These are phyloP conservation scores for Rhagium mordax DNA, from an alignment of 2,888 invertebrate genomes.

Conservation along the genomic window DNA sequence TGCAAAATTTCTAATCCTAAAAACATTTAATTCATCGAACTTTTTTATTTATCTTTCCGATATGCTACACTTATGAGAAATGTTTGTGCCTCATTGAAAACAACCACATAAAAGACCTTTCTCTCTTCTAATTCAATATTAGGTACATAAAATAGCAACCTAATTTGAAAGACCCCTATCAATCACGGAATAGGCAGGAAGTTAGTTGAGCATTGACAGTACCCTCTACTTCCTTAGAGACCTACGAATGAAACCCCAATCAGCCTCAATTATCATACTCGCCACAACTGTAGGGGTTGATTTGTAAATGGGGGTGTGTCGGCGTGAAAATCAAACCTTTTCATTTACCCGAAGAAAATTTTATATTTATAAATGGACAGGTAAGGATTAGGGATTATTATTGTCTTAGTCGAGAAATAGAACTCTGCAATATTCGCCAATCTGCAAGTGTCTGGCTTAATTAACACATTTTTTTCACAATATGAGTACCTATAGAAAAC, in stretches of 20 bases:
- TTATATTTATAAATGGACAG: neutral
- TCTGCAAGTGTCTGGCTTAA: no score
- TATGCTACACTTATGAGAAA: neutral
- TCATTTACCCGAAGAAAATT: constrained; percentile 30
- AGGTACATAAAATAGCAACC: constrained; percentile 48
- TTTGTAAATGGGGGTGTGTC: constrained; percentile 42
- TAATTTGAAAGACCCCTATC: constrained; percentile 56
- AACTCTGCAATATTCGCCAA: no score
- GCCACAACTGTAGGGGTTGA: constrained; percentile 58
- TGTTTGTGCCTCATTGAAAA: neutral
- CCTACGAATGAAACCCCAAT: constrained; percentile 67
- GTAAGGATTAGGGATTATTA: neutral
- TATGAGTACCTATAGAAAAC: no score
- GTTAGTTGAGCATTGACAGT: constrained; percentile 57
- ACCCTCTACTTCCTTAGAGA: constrained; percentile 56
- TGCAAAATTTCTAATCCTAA: no score
- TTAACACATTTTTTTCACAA: no score
- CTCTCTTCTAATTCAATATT: constrained; percentile 30
- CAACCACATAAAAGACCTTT: constrained; percentile 6
- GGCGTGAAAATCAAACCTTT: constrained; percentile 46
- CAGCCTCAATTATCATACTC: constrained; percentile 68
- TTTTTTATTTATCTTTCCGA: no score
- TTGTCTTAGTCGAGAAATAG: no score
- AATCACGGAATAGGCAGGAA: constrained; percentile 63
- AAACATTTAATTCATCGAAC: no score